Evolutionary conservation across 2,797 vertebrate genomes (phyloP), one percentile per base, ranked within the genome.

Genomic region (Lates japonicus): DNA sequence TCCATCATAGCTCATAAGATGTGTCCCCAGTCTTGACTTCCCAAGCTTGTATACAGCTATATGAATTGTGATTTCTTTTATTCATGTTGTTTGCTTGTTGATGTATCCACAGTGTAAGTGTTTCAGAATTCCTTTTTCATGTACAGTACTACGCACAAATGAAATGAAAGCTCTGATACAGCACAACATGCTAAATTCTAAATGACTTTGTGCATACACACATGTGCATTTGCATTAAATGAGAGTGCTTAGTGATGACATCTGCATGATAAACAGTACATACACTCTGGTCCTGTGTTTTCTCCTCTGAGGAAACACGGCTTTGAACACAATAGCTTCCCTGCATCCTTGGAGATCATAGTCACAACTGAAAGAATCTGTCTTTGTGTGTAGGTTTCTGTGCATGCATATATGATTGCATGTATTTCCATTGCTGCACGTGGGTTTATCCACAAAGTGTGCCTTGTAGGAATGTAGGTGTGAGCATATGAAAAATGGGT

Each of bases 221-320:
- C 39, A 46, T 64, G 44, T 49, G 60, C 35, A 57, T 82, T 71
- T 78, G 54, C 76, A 75, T 75, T 58, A 54, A 41, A 73, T 37
- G 39, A 60, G 52, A 63, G 42, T 22, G 39, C 41, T 48, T 33
- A 17, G 31, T 7, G 74, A 69, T 29, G 31, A 35, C 42, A 76
- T 78, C 60, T 52, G 60, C 70, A 86, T 74, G 74, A 83, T 68
- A 48, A 82, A 73, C 49, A 70, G 13, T 74, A 60, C 76, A 83
- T 29, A 51, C 37, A n/a, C 51, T 54, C 1, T 29, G 25, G 2
- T 74, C 46, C 17, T 48, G 22, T 16, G 20, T 20, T 19, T 35
- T 74, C n/a, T 65, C 17, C 31, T 46, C 25, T 2, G 20, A 64
- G 66, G 60, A 63, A 87, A 85, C 37, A 70, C 68, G 37, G 20